These are phyloP conservation scores for Ridgeia piscesae DNA, from an alignment of 1,140 invertebrate genomes.

Conservation along the genomic window DNA sequence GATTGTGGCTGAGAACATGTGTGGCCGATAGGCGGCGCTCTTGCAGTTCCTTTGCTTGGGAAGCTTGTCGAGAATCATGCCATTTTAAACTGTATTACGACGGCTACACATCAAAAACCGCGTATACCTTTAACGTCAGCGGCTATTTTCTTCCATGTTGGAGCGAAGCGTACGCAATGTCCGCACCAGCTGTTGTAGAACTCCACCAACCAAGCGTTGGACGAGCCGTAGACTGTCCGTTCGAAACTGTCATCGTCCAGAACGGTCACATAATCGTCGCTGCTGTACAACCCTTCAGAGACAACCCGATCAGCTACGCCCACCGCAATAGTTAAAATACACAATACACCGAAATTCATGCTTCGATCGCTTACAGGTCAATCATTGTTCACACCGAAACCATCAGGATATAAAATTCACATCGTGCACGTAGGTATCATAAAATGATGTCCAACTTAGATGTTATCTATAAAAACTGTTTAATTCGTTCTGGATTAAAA, in stretches of 20 bases:
- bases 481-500: background rate
- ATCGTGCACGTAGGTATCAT: background rate
- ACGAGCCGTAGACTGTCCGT: background rate
- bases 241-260: background rate
- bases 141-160: constrained; percentile 47
- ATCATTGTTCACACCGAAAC: background rate
- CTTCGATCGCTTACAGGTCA: background rate
- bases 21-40: background rate
- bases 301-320: background rate
- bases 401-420: background rate
- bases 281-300: background rate
- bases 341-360: background rate
- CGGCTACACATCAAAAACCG: background rate
- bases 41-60: background rate
- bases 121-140: constrained; percentile 43
- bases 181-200: constrained; percentile 59
- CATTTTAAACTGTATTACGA: background rate
- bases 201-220: constrained; percentile 36
- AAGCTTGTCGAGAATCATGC: background rate
- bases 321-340: background rate
- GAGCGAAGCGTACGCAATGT: constrained; percentile 53
- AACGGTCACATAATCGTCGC: background rate
- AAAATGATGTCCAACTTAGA: background rate
- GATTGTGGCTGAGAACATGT: background rate
- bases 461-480: background rate